Percentiles rank a stretch among this genome's conserved stretches.
phyloP scores from a whole-genome alignment of 2,113 vertebrate genomes.

The Arvicanthis niloticus region DNA sequence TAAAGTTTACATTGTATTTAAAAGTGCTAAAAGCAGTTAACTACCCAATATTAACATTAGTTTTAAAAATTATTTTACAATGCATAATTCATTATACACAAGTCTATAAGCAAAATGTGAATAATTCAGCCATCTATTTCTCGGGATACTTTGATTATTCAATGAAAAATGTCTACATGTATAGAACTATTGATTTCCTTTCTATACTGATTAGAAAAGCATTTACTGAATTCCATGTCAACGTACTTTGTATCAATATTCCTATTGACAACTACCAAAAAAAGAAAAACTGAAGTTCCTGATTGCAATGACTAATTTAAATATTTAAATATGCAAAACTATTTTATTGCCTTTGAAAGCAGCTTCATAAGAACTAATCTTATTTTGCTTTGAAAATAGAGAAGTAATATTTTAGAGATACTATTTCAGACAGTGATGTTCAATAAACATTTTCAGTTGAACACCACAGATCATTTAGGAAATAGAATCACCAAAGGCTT shows the following conservation, averaged over 20 bases:
- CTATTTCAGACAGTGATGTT: constrained; percentile 1
- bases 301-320: constrained; percentile 32
- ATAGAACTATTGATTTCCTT: constrained; percentile 55
- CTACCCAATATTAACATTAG: background rate
- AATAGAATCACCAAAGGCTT: background rate
- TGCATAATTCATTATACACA: background rate
- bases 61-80: constrained; percentile 47
- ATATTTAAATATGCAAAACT: constrained; percentile 52
- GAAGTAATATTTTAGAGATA: background rate
- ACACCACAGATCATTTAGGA: constrained; percentile 20
- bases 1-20: constrained; percentile 17
- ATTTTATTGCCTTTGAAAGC: constrained; percentile 47
- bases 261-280: background rate
- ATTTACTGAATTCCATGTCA: background rate
- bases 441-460: constrained; percentile 41
- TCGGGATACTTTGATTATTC: constrained; percentile 28
- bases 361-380: background rate
- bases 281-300: background rate
- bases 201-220: constrained; percentile 35
- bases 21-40: constrained; percentile 22
- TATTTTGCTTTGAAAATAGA: constrained; percentile 28
- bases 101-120: background rate
- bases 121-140: background rate
- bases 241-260: background rate
- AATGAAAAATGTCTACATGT: background rate